Conservation (phyloP, 2,797 vertebrate genomes). For the Clangula hyemalis region DNA sequence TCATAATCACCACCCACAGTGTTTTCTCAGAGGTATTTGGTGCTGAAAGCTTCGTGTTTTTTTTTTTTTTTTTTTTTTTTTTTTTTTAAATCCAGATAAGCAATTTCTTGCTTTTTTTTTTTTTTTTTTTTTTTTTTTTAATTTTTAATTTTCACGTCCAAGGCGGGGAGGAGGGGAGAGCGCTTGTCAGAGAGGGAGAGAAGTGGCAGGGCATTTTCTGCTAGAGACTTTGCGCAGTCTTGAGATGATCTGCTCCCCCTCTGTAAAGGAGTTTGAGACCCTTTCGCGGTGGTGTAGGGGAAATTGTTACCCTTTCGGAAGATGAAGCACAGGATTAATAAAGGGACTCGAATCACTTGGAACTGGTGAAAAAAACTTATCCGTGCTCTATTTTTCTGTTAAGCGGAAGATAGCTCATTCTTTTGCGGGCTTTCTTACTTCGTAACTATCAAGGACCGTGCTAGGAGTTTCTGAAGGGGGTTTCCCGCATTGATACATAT, state of each 20-base stretch:
- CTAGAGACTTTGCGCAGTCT: background rate
- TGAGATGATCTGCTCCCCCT: background rate
- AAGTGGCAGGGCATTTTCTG: background rate
- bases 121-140: slow-evolving; percentile 33
- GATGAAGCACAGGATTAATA: background rate
- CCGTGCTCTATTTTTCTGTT: background rate
- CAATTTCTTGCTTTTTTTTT: slow-evolving; percentile 50
- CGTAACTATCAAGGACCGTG: background rate
- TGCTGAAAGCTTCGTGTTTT: slow-evolving; percentile 63
- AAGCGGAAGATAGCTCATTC: background rate
- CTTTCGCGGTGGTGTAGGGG: background rate
- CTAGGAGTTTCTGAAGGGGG: background rate
- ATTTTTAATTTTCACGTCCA: slow-evolving; percentile 28
- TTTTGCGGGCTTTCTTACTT: background rate
- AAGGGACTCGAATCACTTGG: background rate
- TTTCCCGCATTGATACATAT: background rate
- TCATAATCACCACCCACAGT: slow-evolving; percentile 48
- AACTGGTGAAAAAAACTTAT: background rate
- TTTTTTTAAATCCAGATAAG: background rate
- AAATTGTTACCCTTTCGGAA: background rate
- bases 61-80: background rate
- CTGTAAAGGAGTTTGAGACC: background rate
- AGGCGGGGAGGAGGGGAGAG: background rate
- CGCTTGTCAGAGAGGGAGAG: background rate
- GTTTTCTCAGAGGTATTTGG: slow-evolving; percentile 68